phyloP scores from a whole-genome alignment of 2,113 vertebrate species.

The Gallinago jamesoni region DNA sequence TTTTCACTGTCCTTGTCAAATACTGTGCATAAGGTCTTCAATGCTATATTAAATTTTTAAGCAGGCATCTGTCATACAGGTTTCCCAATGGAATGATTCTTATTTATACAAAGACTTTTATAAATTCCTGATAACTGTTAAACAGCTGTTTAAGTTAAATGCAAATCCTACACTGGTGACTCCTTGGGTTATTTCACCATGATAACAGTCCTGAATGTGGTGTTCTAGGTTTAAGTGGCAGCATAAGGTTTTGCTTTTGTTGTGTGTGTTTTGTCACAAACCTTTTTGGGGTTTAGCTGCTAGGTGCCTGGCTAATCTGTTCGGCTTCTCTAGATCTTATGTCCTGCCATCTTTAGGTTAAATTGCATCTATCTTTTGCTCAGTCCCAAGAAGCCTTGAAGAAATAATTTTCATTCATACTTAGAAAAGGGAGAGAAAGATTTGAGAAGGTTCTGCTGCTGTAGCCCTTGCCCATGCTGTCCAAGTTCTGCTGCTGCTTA shows the following conservation, averaged over 20 bases:
- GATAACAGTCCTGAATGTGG: background rate
- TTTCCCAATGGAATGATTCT: background rate
- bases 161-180: background rate
- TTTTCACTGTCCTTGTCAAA: background rate
- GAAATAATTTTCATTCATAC: background rate
- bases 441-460: background rate
- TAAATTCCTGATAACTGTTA: background rate
- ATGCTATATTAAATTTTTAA: background rate
- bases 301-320: background rate
- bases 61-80: background rate
- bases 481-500: background rate
- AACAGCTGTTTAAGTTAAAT: background rate
- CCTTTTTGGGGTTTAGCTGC: background rate
- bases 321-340: fast-evolving
- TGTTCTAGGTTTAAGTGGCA: background rate
- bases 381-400: background rate
- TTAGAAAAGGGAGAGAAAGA: background rate
- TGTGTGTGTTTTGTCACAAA: background rate
- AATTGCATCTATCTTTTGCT: background rate
- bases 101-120: background rate
- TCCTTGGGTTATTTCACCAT: background rate
- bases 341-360: background rate
- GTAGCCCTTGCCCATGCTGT: background rate
- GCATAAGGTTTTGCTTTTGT: background rate
- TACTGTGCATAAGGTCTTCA: background rate